A percentile compares a stretch with the other conserved stretches of the same genome.
phyloP scores from a whole-genome alignment of 1,140 invertebrate genomes.

The Globodera rostochiensis region DNA sequence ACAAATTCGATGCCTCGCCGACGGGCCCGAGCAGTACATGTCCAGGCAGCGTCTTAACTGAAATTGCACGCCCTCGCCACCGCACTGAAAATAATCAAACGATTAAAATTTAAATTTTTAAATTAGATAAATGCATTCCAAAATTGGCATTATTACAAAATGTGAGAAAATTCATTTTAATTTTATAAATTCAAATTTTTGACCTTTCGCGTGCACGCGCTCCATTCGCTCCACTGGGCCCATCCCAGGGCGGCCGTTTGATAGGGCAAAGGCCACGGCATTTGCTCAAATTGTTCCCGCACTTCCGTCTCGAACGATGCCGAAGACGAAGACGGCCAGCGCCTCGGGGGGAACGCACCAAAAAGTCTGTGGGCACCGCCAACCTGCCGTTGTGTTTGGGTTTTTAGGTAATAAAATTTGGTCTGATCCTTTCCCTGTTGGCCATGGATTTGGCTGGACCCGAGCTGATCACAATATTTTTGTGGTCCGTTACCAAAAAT shows the following conservation, averaged over 20 bases:
- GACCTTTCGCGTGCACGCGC: slow-evolving; percentile 47
- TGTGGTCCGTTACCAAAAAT: too few species aligned
- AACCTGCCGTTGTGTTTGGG: neutral
- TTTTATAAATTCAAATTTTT: slow-evolving; percentile 6
- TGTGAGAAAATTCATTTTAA: neutral
- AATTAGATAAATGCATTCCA: neutral
- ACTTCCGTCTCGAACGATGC: neutral
- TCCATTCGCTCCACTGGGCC: slow-evolving; percentile 56
- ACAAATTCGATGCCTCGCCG: slow-evolving; percentile 22
- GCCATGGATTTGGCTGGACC: too few species aligned
- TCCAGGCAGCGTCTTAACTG: slow-evolving; percentile 55
- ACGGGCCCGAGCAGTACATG: slow-evolving; percentile 45
- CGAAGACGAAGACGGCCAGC: neutral
- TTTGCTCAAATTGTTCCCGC: neutral
- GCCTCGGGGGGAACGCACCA: neutral
- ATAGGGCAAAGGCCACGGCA: neutral
- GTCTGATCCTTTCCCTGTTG: too few species aligned
- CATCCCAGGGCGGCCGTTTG: slow-evolving; percentile 39
- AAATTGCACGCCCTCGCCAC: slow-evolving; percentile 45
- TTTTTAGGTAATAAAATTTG: too few species aligned
- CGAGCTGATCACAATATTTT: too few species aligned
- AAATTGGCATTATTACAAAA: slow-evolving; percentile 15
- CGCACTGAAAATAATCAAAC: slow-evolving; percentile 48
- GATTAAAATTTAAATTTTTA: too few species aligned
- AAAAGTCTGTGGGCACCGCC: neutral